Base-by-base conservation (phyloP, 2,797 vertebrate species). In the Parotocinclus haroldoi region DNA sequence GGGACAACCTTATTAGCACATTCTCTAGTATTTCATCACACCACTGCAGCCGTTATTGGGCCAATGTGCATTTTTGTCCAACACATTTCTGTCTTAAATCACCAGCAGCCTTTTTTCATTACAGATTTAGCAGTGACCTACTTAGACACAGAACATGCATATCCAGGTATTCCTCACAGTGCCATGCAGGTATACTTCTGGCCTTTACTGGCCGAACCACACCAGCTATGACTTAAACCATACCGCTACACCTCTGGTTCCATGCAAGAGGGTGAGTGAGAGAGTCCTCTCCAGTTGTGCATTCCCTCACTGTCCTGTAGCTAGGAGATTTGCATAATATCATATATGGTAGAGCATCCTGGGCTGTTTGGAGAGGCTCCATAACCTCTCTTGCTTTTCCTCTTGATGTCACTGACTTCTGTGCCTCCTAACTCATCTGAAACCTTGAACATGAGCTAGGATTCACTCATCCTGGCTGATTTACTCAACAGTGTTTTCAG, bases 21-120 rank as follows among this genome's bases (percentile, higher is more conserved):
- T 14, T 27, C 56, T 81, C 66, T 12, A 56, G 18, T 53, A 48
- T 54, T 57, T 37, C 19, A 27, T 71, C 54, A 56, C 36, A 74
- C 80, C 83, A 78, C 77, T 27, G 58, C 49, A 38, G 71, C 36
- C 56, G 63, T 71, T 11, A 51, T 42, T 57, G 68, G 74, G 71
- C 83, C 77, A 10, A 16, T 39, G 46, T 59, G 68, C 60, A 68
- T 73, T 57, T 50, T 44, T 39, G 49, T 73, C 54, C 56, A 40
- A 71, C 60, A 50, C 68, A 74, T 74, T 86, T 84, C 79, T 87
- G 84, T 89, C 87, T 89, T 87, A 85, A 86, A 83, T 85, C 88
- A 90, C 90, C 89, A 90, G 88, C 88, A 89, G 89, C 86, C 86
- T 90, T 87, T 79, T 79, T 80, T 72, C 58, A 78, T 78, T 79